phyloP scores from a whole-genome alignment of 2,888 invertebrate genomes.

The Criorhina ranunculi region DNA sequence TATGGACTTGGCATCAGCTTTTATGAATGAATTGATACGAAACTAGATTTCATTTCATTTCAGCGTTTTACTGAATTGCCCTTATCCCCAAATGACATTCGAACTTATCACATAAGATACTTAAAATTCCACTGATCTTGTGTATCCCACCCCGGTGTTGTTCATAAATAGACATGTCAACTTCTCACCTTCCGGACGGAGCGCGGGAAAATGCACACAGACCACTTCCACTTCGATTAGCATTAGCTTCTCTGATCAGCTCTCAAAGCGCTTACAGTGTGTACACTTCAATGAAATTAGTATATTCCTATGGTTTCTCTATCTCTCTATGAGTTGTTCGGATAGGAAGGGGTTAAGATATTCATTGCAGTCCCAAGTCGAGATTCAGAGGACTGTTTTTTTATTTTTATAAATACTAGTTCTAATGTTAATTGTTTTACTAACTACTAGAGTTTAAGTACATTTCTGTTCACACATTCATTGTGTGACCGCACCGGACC shows the following conservation, averaged over 20 bases:
- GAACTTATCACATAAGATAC: not conserved
- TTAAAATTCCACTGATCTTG: not conserved
- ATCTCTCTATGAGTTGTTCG: too few relatives aligned
- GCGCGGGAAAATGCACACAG: not conserved
- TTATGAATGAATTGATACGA: not conserved
- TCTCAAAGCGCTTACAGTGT: constrained; percentile 43
- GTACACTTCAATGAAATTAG: constrained; percentile 23
- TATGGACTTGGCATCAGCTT: constrained; percentile 8
- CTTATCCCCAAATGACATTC: too few relatives aligned
- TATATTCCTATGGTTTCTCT: constrained; percentile 39
- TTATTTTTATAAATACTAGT: not conserved
- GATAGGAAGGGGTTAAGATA: not conserved
- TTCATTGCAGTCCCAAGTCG: constrained; percentile 23
- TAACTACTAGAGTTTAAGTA: constrained; percentile 2
- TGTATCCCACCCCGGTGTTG: not conserved
- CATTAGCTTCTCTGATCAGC: constrained; percentile 29
- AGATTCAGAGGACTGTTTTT: too few relatives aligned
- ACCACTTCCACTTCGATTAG: constrained; percentile 42
- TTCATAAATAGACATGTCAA: constrained; percentile 35
- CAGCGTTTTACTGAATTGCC: too few relatives aligned
- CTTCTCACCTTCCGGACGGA: constrained; percentile 38
- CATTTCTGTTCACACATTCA: constrained; percentile 50
- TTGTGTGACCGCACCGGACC: not conserved
- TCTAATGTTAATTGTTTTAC: constrained; percentile 39
- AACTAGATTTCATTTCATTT: too few relatives aligned